Conservation (phyloP, 2,888 invertebrate genomes). For the Drosophila anomalata region DNA sequence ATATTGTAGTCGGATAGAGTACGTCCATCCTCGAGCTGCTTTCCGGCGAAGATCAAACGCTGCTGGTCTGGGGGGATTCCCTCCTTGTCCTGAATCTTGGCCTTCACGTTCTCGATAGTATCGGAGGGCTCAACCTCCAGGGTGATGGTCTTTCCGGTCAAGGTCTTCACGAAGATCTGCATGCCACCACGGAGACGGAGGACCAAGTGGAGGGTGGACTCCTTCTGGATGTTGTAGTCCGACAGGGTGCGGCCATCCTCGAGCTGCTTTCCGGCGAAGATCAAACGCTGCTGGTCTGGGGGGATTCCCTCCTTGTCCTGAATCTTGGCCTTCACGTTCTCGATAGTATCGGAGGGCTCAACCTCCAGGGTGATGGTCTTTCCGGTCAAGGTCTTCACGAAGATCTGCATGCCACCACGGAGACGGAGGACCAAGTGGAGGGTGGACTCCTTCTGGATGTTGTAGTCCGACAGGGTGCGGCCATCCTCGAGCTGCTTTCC, state of each 20-base stretch:
- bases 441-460: conserved; percentile 61
- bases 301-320: conserved; percentile 64
- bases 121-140: conserved; percentile 50
- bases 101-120: conserved; percentile 60
- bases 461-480: no score
- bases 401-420: conserved; percentile 61
- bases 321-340: conserved; percentile 60
- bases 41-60: conserved; percentile 60
- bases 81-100: conserved; percentile 61
- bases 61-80: conserved; percentile 63
- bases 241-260: conserved; percentile 60
- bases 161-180: conserved; percentile 61
- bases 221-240: conserved; percentile 60
- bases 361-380: conserved; percentile 58
- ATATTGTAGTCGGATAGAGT: conserved; percentile 58
- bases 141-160: conserved; percentile 59
- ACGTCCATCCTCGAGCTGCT: conserved; percentile 58
- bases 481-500: no score
- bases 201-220: conserved; percentile 56
- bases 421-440: conserved; percentile 57
- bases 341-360: conserved; percentile 49
- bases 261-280: conserved; percentile 60
- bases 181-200: conserved; percentile 59
- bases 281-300: conserved; percentile 63
- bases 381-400: conserved; percentile 54